Evolutionary conservation across 1,140 invertebrate species (phyloP).

Genomic region (Cotesia vestalis): DNA sequence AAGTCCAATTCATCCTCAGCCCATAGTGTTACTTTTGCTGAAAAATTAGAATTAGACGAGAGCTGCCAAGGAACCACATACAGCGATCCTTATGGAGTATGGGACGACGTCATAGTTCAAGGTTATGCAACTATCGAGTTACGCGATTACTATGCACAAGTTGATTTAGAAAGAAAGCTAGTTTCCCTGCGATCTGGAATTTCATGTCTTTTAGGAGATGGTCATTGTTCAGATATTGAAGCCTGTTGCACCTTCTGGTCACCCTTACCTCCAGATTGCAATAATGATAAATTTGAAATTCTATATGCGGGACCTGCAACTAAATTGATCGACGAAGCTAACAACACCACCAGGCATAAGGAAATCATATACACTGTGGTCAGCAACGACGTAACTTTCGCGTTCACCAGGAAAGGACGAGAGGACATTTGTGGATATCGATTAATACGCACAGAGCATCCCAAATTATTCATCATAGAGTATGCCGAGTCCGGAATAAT

Average conservation of each 20-base stretch:
- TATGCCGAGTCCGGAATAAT: no score
- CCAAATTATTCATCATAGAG: slow-evolving; percentile 23
- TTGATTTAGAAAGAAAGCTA: slow-evolving; percentile 19
- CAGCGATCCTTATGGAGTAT: slow-evolving; percentile 30
- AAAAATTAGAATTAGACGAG: neutral
- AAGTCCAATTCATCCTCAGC: slow-evolving; percentile 27
- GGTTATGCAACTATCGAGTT: slow-evolving; percentile 20
- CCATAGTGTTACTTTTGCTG: slow-evolving; percentile 15
- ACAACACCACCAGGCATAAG: neutral
- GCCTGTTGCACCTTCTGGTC: slow-evolving; percentile 41
- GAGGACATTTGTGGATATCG: slow-evolving; percentile 13
- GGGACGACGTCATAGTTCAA: slow-evolving; percentile 33
- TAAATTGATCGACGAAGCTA: neutral
- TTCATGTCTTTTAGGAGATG: slow-evolving; percentile 17
- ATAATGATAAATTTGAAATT: slow-evolving; percentile 2
- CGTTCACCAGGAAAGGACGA: neutral
- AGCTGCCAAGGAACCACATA: slow-evolving; percentile 27
- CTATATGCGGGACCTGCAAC: slow-evolving; percentile 8
- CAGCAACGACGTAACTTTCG: slow-evolving; percentile 18
- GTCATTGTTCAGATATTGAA: slow-evolving; percentile 30
- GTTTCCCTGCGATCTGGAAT: slow-evolving; percentile 29
- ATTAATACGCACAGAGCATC: slow-evolving; percentile 19
- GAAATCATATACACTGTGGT: neutral
- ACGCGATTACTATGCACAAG: slow-evolving; percentile 8
- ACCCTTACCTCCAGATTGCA: neutral